These are phyloP conservation scores for Genyomyrus donnyi DNA, from an alignment of 2,113 vertebrate genomes.

Conservation along the genomic window DNA sequence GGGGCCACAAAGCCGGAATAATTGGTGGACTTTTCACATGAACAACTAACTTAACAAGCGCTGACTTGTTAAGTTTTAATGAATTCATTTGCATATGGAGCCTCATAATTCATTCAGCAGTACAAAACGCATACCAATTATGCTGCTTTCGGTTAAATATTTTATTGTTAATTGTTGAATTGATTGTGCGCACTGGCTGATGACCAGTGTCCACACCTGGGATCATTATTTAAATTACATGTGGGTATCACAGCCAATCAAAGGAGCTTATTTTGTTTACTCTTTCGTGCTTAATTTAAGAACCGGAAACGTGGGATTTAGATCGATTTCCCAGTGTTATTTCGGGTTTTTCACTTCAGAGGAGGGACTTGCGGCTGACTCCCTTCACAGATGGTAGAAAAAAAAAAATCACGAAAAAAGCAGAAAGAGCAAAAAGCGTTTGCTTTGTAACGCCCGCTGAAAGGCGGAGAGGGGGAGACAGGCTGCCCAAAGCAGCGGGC, in stretches of 20 bases:
- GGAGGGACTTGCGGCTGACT: background rate
- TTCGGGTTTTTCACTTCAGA: background rate
- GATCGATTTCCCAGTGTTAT: background rate
- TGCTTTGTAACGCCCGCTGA: background rate
- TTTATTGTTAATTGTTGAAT: background rate
- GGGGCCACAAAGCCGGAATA: background rate
- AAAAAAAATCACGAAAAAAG: background rate
- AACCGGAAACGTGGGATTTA: background rate
- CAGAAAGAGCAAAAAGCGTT: background rate
- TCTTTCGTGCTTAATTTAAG: background rate
- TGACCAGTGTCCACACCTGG: background rate
- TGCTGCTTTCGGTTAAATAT: background rate
- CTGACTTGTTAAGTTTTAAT: background rate
- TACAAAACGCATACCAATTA: background rate
- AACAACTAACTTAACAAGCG: background rate
- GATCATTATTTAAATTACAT: background rate
- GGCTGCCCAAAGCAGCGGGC: background rate
- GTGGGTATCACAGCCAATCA: background rate
- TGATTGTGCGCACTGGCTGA: background rate
- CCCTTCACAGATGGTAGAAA: background rate
- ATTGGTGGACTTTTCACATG: background rate
- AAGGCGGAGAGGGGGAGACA: too few relatives aligned
- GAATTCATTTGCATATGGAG: background rate
- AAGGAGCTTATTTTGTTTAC: background rate
- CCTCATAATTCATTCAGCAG: background rate